Evolutionary conservation across 2,113 vertebrate genomes (phyloP).

Genomic region (Onychostoma macrolepis): DNA sequence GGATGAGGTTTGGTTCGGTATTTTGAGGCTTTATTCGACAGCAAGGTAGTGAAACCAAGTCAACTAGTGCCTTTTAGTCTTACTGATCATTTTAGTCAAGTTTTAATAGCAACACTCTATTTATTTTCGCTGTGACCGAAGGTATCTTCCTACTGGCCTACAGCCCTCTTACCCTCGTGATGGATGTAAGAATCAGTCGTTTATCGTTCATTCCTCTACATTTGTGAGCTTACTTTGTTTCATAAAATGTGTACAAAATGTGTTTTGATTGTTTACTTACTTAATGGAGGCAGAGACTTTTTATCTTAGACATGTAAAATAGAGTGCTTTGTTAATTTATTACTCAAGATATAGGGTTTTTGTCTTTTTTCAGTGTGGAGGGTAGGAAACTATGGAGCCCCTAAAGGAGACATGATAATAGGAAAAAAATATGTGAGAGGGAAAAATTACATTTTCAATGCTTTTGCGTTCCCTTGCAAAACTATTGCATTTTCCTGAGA

Average conservation of each 20-base stretch:
- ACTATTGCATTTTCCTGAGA: neutral
- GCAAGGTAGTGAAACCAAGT: constrained; percentile 49
- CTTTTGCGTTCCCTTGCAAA: neutral
- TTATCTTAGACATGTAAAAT: constrained; percentile 37
- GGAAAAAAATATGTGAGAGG: neutral
- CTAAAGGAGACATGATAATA: neutral
- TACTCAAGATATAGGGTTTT: constrained; percentile 5
- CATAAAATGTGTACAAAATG: neutral
- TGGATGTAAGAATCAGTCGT: neutral
- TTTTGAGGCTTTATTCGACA: constrained; percentile 37
- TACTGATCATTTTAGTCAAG: constrained; percentile 6
- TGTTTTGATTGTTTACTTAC: constrained; percentile 41
- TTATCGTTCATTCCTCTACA: neutral
- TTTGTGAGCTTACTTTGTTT: neutral
- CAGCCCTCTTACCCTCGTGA: neutral
- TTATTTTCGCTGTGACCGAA: neutral
- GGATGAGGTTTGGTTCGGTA: constrained; percentile 50
- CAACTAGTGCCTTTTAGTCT: constrained; percentile 60
- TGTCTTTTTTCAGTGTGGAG: constrained; percentile 11
- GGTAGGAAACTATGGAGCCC: neutral
- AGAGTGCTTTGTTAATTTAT: constrained; percentile 56
- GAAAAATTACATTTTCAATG: neutral
- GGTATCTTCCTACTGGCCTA: neutral
- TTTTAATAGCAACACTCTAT: neutral
- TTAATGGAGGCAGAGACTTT: neutral